Evolutionary conservation across 1,140 invertebrate genomes (phyloP).

Genomic region (Armadillidium nasatum): DNA sequence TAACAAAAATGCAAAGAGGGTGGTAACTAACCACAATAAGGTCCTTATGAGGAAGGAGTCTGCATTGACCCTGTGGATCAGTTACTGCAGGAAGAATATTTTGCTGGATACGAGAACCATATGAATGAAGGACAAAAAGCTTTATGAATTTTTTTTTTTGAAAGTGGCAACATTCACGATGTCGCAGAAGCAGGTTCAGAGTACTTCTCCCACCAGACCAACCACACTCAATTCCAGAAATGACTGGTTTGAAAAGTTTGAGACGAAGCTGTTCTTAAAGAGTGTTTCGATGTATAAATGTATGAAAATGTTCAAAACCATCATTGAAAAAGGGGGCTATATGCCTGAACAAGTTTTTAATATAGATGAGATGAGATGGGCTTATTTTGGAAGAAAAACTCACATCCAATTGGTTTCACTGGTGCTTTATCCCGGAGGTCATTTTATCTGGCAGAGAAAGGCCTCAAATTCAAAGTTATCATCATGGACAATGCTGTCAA

Average conservation of each 20-base stretch:
- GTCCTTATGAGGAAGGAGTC: conserved; percentile 7
- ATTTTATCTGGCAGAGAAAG: neutral
- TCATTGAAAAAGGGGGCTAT: no score
- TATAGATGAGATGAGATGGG: no score
- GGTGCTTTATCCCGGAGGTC: neutral
- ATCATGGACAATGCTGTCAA: no score
- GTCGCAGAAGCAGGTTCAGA: neutral
- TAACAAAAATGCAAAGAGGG: conserved; percentile 5
- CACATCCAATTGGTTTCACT: neutral
- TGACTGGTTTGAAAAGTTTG: no score
- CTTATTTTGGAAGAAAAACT: no score
- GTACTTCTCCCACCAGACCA: no score
- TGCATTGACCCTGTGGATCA: neutral
- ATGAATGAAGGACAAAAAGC: neutral
- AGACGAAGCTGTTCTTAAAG: no score
- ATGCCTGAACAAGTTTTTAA: no score
- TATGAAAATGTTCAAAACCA: no score
- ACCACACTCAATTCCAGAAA: no score
- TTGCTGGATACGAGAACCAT: conserved; percentile 1
- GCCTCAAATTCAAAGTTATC: no score
- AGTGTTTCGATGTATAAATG: no score
- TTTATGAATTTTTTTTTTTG: neutral
- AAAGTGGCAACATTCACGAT: neutral
- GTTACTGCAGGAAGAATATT: conserved; percentile 7
- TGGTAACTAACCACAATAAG: conserved; percentile 12